phyloP scores from a whole-genome alignment of 1,140 invertebrate genomes.

The Drosophila arizonae region DNA sequence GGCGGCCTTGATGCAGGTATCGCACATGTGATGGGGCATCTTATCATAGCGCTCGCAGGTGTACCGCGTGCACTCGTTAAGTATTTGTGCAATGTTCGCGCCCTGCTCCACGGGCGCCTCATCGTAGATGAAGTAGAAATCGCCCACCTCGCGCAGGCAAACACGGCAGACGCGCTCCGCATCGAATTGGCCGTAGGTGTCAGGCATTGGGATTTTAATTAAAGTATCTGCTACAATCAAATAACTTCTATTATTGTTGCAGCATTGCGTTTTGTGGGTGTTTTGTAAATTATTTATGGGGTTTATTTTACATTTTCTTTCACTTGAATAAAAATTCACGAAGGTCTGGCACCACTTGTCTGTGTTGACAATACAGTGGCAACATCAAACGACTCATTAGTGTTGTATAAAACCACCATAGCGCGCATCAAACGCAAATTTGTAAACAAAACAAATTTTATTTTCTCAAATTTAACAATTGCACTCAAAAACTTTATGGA shows the following conservation, averaged over 20 bases:
- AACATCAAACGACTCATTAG: neutral
- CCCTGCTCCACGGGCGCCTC: constrained; percentile 62
- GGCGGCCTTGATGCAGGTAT: constrained; percentile 58
- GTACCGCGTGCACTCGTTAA: constrained; percentile 71
- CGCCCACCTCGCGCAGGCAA: constrained; percentile 60
- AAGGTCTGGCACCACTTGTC: constrained; percentile 14
- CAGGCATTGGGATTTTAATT: constrained; percentile 17
- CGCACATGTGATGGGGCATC: constrained; percentile 70
- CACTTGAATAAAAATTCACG: constrained; percentile 5
- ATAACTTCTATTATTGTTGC: neutral
- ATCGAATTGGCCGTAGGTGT: constrained; percentile 42
- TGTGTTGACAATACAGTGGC: constrained; percentile 3
- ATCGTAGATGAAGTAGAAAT: constrained; percentile 71
- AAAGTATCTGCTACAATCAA: neutral
- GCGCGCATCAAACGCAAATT: constrained; percentile 1
- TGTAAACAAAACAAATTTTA: neutral
- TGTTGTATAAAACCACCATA: neutral
- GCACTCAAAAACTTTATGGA: neutral
- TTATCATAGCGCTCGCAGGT: constrained; percentile 61
- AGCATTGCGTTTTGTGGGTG: constrained; percentile 17
- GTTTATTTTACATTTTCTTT: constrained; percentile 39
- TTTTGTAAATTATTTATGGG: constrained; percentile 27
- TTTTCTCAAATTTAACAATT: neutral
- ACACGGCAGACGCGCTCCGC: constrained; percentile 70
- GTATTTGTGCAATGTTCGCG: constrained; percentile 64